Conservation (phyloP, 2,113 vertebrate species). For the Thinocorus orbignyianus region DNA sequence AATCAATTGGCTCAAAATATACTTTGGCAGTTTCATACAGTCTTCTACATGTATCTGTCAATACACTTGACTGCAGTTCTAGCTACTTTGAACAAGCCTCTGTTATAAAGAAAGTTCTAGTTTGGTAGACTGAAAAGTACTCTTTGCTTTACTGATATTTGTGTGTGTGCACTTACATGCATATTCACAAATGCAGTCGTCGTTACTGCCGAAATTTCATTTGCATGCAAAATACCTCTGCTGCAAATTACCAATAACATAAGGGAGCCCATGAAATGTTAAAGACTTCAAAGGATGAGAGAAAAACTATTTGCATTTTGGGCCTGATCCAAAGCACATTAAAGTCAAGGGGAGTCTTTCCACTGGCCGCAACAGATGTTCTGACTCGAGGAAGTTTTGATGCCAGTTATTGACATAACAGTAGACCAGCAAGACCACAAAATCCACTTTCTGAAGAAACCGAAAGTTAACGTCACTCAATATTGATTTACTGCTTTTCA, state of each 20-base stretch:
- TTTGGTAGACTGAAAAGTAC: background rate
- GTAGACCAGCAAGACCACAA: slow-evolving; percentile 30
- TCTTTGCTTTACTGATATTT: background rate
- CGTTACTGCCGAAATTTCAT: slow-evolving; percentile 35
- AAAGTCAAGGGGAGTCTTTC: slow-evolving; percentile 48
- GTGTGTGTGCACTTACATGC: background rate
- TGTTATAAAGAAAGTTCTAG: background rate
- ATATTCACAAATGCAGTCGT: background rate
- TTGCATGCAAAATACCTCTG: slow-evolving; percentile 59
- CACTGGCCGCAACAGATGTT: slow-evolving; percentile 52
- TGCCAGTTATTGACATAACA: slow-evolving; percentile 43
- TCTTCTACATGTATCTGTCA: background rate
- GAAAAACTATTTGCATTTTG: slow-evolving; percentile 63
- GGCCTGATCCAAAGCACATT: slow-evolving; percentile 54
- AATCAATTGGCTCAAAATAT: slow-evolving; percentile 1
- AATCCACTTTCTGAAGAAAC: slow-evolving; percentile 33
- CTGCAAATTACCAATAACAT: slow-evolving; percentile 58
- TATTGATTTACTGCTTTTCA: background rate
- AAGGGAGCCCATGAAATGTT: slow-evolving; percentile 58
- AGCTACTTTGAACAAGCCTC: background rate
- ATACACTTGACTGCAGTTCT: slow-evolving; percentile 21
- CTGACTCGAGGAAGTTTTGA: slow-evolving; percentile 48
- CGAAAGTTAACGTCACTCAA: background rate
- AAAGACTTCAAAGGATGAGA: slow-evolving; percentile 55
- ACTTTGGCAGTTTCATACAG: background rate